A percentile compares a stretch with the other conserved stretches of the same genome.
These are phyloP conservation scores for Drosophila pseudotalamancana DNA, from an alignment of 2,888 invertebrate species.

Conservation along the genomic window DNA sequence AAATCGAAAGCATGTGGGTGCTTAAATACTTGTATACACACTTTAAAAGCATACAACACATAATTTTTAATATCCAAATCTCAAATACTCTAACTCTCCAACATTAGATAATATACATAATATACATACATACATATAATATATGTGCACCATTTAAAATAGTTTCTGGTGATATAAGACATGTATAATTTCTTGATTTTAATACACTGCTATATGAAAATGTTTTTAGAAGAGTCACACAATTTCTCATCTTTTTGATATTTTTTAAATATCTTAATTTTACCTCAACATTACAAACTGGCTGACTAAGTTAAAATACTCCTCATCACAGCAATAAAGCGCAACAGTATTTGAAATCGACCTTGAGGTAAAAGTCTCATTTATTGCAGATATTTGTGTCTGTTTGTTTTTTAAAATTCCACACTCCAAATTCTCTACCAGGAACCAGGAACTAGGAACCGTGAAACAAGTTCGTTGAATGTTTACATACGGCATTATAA, in stretches of 20 bases:
- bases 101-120: too few species aligned
- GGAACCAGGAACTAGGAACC: conserved; percentile 38
- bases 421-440: conserved; percentile 49
- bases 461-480: conserved; percentile 13
- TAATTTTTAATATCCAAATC: neutral
- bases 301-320: neutral
- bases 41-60: conserved; percentile 5
- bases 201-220: too few species aligned
- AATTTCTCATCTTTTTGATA: too few species aligned
- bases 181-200: too few species aligned
- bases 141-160: too few species aligned
- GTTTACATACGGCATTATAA: conserved; percentile 30
- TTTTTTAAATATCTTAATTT: too few species aligned
- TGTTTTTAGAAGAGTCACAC: too few species aligned
- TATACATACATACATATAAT: too few species aligned
- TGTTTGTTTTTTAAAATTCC: too few species aligned
- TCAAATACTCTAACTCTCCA: neutral
- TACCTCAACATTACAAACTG: neutral
- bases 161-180: too few species aligned
- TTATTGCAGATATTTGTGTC: conserved; percentile 42
- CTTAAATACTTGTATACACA: conserved; percentile 30
- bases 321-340: neutral
- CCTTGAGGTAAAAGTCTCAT: conserved; percentile 74
- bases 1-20: conserved; percentile 58
- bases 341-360: conserved; percentile 51